Conservation (phyloP, 2,797 vertebrate species). For the Lacerta bilineata region DNA sequence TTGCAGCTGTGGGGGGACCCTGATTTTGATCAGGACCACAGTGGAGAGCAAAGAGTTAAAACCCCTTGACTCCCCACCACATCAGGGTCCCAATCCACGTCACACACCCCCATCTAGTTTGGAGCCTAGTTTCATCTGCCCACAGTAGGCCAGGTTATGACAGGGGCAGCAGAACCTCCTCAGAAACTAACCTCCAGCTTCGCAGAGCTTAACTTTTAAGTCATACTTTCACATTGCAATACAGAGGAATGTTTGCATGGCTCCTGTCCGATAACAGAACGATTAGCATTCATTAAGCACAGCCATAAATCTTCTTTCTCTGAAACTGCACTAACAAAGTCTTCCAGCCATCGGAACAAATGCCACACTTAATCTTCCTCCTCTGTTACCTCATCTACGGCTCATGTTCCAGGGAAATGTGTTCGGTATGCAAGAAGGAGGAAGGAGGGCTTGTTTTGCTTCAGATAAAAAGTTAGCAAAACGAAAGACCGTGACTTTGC, state of each 20-base stretch:
- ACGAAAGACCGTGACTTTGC: not conserved
- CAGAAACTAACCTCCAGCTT: constrained; percentile 67
- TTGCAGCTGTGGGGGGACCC: no score
- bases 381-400: constrained; percentile 46
- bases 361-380: constrained; percentile 68
- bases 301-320: constrained; percentile 70
- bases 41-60: no score
- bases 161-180: constrained; percentile 50
- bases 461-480: constrained; percentile 4
- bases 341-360: constrained; percentile 67
- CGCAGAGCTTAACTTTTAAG: constrained; percentile 61
- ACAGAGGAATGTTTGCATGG: constrained; percentile 71
- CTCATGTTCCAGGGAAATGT: constrained; percentile 13
- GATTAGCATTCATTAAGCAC: constrained; percentile 76
- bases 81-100: no score
- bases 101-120: no score
- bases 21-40: no score
- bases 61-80: no score
- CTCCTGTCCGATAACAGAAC: constrained; percentile 71
- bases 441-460: not conserved
- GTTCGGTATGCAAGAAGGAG: not conserved
- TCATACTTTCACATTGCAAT: constrained; percentile 69
- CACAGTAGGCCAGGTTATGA: constrained; percentile 47
- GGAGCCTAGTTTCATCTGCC: constrained; percentile 50
- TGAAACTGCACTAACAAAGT: constrained; percentile 64